Conservation (phyloP, 1,140 invertebrate genomes). For the Achroia grisella region DNA sequence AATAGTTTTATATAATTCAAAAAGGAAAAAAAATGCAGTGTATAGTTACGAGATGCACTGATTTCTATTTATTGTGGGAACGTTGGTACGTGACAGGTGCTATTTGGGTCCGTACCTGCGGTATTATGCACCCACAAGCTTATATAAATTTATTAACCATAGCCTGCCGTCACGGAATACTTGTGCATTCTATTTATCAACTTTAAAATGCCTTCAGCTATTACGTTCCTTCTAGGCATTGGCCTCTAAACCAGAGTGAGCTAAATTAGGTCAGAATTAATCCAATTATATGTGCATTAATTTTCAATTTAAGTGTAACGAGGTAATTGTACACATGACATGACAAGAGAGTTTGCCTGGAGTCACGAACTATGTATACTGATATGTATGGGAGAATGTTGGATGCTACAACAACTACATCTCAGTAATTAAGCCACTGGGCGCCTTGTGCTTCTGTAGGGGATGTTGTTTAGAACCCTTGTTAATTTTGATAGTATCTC, state of each 20-base stretch:
- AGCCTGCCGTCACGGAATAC: neutral
- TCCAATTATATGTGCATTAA: too few species aligned
- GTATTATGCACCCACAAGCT: constrained; percentile 20
- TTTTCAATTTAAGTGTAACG: too few species aligned
- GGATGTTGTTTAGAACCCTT: too few species aligned
- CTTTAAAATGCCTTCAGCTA: neutral
- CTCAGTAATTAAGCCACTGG: too few species aligned
- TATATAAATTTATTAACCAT: neutral
- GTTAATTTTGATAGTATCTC: too few species aligned
- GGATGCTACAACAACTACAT: too few species aligned
- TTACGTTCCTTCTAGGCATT: neutral
- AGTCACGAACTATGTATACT: too few species aligned
- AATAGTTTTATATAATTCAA: too few species aligned
- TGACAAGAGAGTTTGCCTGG: neutral
- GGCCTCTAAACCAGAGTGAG: neutral
- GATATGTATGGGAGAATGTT: too few species aligned
- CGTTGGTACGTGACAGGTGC: constrained; percentile 47
- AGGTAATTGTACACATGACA: too few species aligned
- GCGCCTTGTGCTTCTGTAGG: too few species aligned
- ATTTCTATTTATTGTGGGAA: constrained; percentile 14
- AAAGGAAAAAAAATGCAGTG: too few species aligned
- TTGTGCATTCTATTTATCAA: neutral
- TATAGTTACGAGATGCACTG: neutral
- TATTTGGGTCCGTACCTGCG: constrained; percentile 42
- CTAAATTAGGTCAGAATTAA: neutral